Evolutionary conservation across 2,113 vertebrate species (phyloP).

Genomic region (Ia io): DNA sequence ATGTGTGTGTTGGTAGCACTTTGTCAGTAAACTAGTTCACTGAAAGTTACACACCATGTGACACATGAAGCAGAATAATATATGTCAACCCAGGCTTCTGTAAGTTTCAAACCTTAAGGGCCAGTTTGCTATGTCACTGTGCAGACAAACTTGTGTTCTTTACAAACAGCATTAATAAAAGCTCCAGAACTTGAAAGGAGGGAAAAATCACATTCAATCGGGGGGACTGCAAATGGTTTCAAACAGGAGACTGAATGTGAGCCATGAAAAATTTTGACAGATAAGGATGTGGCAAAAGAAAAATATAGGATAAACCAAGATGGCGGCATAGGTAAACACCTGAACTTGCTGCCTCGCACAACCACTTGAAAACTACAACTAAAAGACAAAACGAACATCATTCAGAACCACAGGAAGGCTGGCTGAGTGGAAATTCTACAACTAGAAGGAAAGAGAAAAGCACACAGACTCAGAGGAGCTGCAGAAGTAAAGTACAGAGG

Average conservation of each 20-base stretch:
- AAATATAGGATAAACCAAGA: not conserved
- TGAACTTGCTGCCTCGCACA: no score
- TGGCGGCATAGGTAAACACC: no score
- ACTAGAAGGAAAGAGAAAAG: no score
- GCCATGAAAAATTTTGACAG: not conserved
- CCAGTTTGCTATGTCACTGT: conserved; percentile 8
- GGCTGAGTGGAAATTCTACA: no score
- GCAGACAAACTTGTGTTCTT: conserved; percentile 14
- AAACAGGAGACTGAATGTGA: not conserved
- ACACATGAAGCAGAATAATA: conserved; percentile 29
- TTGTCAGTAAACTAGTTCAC: conserved; percentile 24
- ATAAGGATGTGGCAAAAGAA: not conserved
- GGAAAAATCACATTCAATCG: not conserved
- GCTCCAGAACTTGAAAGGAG: not conserved
- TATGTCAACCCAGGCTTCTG: conserved; percentile 34
- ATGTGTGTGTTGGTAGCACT: not conserved
- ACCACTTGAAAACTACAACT: no score
- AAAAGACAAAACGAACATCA: no score
- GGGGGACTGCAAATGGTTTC: not conserved
- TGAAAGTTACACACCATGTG: not conserved
- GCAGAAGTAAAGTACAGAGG: no score
- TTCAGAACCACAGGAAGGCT: no score
- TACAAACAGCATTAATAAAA: conserved; percentile 43
- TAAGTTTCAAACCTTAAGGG: conserved; percentile 10
- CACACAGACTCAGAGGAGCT: no score